Conservation (phyloP, 2,888 invertebrate genomes). For the Endomychus coccineus region DNA sequence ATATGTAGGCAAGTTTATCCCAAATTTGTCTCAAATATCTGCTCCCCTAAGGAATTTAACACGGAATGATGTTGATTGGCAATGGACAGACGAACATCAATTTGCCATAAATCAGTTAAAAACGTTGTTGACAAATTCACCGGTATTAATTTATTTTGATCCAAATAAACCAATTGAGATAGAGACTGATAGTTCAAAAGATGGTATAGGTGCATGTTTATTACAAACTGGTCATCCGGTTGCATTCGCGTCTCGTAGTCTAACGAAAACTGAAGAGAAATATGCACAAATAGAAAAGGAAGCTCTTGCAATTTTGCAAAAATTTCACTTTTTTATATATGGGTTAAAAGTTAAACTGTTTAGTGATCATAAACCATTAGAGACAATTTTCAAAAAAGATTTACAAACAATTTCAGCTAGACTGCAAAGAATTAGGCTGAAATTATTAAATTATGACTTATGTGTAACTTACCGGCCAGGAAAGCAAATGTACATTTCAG, state of each 20-base stretch:
- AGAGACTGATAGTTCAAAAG: constrained; percentile 20
- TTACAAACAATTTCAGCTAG: constrained; percentile 23
- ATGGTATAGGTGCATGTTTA: constrained; percentile 20
- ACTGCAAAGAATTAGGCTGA: constrained; percentile 29
- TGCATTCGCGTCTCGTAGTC: constrained; percentile 23
- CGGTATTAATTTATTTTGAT: constrained; percentile 15
- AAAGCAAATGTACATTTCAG: constrained; percentile 25
- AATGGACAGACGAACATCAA: constrained; percentile 11
- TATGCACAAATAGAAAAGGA: constrained; percentile 30
- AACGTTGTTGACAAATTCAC: constrained; percentile 6
- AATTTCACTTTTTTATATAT: constrained; percentile 28
- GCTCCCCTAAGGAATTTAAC: constrained; percentile 8
- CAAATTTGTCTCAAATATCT: constrained; percentile 10
- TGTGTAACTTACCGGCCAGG: constrained; percentile 26
- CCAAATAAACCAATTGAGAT: constrained; percentile 9
- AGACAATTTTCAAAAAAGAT: constrained; percentile 25
- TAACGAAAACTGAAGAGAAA: constrained; percentile 15
- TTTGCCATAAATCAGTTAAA: constrained; percentile 10
- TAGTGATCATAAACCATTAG: constrained; percentile 28
- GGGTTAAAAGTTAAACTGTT: constrained; percentile 21
- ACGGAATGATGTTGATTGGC: constrained; percentile 7
- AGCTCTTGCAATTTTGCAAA: constrained; percentile 18
- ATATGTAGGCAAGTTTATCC: constrained; percentile 13
- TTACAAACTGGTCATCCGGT: constrained; percentile 25
- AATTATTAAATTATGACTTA: constrained; percentile 26